Evolutionary conservation across 2,113 vertebrate species (phyloP).

Genomic region (Campylomormyrus numenius): DNA sequence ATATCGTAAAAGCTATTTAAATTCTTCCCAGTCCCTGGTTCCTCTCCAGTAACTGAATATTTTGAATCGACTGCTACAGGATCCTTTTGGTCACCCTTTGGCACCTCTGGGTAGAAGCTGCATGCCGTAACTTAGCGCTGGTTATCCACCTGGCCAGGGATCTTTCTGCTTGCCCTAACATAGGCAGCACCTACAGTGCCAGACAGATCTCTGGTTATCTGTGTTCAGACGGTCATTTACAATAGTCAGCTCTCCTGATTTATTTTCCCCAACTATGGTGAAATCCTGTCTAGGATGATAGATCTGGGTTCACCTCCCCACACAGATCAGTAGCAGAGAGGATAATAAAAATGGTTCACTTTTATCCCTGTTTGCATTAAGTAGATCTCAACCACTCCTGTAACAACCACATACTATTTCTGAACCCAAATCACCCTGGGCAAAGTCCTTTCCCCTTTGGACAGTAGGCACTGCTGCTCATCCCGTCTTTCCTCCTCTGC

Average conservation of each 20-base stretch:
- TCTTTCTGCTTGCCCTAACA: neutral
- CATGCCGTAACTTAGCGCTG: neutral
- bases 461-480: too few relatives aligned
- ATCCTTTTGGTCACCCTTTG: neutral
- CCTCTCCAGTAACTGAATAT: neutral
- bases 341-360: neutral
- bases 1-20: neutral
- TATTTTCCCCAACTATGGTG: neutral
- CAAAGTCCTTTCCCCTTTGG: too few relatives aligned
- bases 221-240: too few relatives aligned
- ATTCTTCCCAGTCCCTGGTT: neutral
- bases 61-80: neutral
- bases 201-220: too few relatives aligned
- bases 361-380: neutral
- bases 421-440: neutral
- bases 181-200: too few relatives aligned
- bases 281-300: neutral
- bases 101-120: neutral
- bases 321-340: neutral
- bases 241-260: neutral
- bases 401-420: neutral
- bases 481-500: too few relatives aligned
- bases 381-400: neutral
- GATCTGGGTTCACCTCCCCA: neutral
- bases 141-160: neutral